A percentile compares a stretch with the other conserved stretches of the same genome.
Conservation (phyloP, 2,113 vertebrate species). For the Natator depressus region DNA sequence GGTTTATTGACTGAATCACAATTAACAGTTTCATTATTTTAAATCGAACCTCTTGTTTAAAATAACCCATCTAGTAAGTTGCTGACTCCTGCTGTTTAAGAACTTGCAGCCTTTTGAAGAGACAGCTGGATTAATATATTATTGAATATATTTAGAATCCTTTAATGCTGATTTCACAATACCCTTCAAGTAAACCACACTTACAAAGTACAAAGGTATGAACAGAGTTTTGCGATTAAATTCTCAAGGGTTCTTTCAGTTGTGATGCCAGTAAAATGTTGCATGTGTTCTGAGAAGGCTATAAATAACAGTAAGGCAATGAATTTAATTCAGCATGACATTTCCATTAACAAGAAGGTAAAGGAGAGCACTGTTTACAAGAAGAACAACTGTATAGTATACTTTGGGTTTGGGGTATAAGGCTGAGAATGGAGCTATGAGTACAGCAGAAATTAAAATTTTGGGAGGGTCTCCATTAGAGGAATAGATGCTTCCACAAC, state of each 20-base stretch:
- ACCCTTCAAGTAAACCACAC: slow-evolving; percentile 37
- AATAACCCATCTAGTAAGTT: slow-evolving; percentile 45
- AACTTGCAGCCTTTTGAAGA: slow-evolving; percentile 36
- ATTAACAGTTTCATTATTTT: slow-evolving; percentile 44
- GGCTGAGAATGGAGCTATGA: background rate
- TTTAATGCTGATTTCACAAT: slow-evolving; percentile 68
- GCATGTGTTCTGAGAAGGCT: background rate
- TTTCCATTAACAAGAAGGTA: background rate
- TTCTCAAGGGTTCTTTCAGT: background rate
- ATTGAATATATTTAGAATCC: slow-evolving; percentile 68
- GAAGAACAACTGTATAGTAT: background rate
- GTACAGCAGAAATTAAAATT: background rate
- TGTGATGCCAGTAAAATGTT: slow-evolving; percentile 22
- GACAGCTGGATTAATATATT: slow-evolving; percentile 64
- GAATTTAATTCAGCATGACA: background rate
- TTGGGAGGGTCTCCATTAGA: background rate
- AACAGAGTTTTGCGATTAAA: slow-evolving; percentile 50
- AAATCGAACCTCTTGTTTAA: slow-evolving; percentile 42
- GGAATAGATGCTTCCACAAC: background rate
- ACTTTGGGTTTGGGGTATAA: background rate
- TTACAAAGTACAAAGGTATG: slow-evolving; percentile 51
- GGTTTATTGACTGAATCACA: background rate
- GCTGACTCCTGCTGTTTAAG: slow-evolving; percentile 61
- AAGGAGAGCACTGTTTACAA: background rate
- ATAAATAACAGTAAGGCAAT: slow-evolving; percentile 28